These are phyloP conservation scores for Orchestes rusci DNA, from an alignment of 2,888 invertebrate species.

Conservation along the genomic window DNA sequence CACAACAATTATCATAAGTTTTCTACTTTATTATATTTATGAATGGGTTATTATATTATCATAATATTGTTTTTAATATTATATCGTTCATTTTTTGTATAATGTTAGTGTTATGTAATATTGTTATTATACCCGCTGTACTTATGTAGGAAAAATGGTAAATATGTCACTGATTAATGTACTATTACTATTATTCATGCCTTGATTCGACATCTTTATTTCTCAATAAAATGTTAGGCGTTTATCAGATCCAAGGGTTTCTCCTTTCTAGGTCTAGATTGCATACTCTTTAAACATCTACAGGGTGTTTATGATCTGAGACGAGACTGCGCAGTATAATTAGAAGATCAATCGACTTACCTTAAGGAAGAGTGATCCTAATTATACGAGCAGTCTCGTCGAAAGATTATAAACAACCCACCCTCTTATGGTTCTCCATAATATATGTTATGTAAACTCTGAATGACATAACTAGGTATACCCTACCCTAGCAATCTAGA, in stretches of 20 bases:
- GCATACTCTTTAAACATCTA: conserved; percentile 3
- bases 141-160: not conserved
- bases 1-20: not conserved
- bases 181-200: no score
- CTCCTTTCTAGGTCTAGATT: no score
- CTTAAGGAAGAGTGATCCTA: conserved; percentile 1
- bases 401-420: conserved; percentile 1
- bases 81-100: not conserved
- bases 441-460: no score
- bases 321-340: conserved; percentile 9
- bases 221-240: no score
- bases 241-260: no score
- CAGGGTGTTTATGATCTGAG: conserved; percentile 10
- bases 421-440: not conserved
- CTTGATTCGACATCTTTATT: no score
- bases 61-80: not conserved
- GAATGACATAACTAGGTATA: no score
- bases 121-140: not conserved
- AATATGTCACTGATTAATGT: not conserved
- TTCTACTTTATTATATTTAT: not conserved
- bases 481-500: not conserved
- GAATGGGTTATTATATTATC: not conserved
- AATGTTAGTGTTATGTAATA: not conserved
- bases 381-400: not conserved
- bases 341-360: conserved; percentile 7